Evolutionary conservation across 2,888 invertebrate species (phyloP).

Genomic region (Sinohyriopsis cumingii): DNA sequence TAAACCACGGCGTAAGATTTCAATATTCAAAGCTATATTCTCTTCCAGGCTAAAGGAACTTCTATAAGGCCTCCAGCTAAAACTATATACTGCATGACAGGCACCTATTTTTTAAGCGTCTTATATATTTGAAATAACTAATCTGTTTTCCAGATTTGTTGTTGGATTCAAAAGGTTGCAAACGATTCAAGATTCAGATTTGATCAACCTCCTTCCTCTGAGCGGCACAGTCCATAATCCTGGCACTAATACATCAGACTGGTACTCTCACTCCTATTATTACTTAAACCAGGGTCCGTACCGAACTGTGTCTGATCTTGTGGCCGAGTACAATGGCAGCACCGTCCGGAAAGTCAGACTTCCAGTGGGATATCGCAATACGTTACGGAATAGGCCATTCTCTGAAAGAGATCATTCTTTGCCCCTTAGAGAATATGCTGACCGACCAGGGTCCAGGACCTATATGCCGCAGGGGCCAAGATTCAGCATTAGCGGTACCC

Average conservation of each 20-base stretch:
- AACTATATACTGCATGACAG: no score
- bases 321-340: slow-evolving; percentile 32
- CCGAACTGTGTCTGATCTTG: slow-evolving; percentile 26
- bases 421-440: slow-evolving; percentile 29
- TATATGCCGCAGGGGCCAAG: slow-evolving; percentile 48
- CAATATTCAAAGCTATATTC: no score
- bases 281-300: slow-evolving; percentile 52
- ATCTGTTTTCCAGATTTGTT: slow-evolving; percentile 17
- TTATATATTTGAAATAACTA: no score
- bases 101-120: no score
- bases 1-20: no score
- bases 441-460: slow-evolving; percentile 39
- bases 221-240: slow-evolving; percentile 40
- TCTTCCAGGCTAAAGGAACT: no score
- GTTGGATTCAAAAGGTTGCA: slow-evolving; percentile 14
- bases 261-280: slow-evolving; percentile 44
- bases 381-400: slow-evolving; percentile 26
- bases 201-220: slow-evolving; percentile 42
- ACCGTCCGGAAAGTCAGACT: slow-evolving; percentile 33
- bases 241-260: slow-evolving; percentile 36
- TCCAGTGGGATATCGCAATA: slow-evolving; percentile 33
- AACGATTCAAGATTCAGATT: slow-evolving; percentile 26
- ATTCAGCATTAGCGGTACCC: slow-evolving; percentile 44
- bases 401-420: slow-evolving; percentile 28
- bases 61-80: no score